Evolutionary conservation across 2,113 vertebrate species (phyloP).

Genomic region (Donacobius atricapilla): DNA sequence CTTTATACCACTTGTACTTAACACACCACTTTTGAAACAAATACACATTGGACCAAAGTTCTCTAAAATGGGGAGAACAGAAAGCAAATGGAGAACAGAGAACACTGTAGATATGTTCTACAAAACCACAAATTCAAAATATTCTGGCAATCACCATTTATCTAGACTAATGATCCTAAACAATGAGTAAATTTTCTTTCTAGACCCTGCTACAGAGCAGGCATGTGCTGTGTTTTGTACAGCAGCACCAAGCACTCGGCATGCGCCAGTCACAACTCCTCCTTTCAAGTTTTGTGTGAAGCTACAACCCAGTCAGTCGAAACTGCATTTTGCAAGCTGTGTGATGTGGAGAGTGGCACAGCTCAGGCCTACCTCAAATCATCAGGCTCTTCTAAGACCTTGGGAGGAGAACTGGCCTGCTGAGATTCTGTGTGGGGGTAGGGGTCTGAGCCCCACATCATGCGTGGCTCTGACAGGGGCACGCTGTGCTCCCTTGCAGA

Average conservation of each 20-base stretch:
- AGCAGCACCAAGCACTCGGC: not conserved
- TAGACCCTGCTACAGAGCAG: not conserved
- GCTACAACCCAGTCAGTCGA: not conserved
- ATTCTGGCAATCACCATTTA: not conserved
- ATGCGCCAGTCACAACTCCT: not conserved
- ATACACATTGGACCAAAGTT: not conserved
- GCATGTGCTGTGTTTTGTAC: not conserved
- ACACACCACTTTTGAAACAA: not conserved
- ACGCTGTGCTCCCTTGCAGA: conserved; percentile 86
- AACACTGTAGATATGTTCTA: not conserved
- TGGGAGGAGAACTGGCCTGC: conserved; percentile 78
- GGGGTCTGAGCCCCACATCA: conserved; percentile 92
- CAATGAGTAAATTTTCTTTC: not conserved
- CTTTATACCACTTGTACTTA: not conserved
- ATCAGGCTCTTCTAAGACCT: conserved; percentile 83
- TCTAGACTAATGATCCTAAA: not conserved
- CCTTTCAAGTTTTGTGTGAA: not conserved
- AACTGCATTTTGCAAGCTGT: fast-evolving
- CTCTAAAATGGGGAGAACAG: not conserved
- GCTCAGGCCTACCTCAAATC: conserved; percentile 76
- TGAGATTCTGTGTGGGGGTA: conserved; percentile 85
- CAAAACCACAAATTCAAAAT: not conserved
- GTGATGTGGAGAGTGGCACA: not conserved
- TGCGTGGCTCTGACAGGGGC: conserved; percentile 82
- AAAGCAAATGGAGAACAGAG: not conserved